Evolutionary conservation across 23 tunicate species (phyloP), one percentile per base, ranked within the genome.

Genomic region (Trididemnum clinides): DNA sequence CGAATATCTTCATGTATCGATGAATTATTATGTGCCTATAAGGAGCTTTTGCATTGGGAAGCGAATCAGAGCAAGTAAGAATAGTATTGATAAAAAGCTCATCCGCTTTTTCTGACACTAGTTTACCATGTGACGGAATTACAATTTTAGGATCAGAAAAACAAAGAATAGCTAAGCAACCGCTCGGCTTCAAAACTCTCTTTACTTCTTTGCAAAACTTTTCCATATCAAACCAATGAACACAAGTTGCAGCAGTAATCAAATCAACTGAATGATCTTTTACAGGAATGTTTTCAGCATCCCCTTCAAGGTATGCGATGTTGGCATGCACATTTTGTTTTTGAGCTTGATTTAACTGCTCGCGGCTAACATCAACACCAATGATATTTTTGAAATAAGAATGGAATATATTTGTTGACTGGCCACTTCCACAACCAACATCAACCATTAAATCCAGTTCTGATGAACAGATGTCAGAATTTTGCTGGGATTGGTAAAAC

Each of bases 351-450:
- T 79, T 58, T 10, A 86, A 54, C 29, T 86, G 90, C 39, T 58
- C 80, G 19, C 26, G 33, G 32, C 90, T 86, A 22, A 50, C 35
- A 44, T 86, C 90, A 21, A 86, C 15, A 7, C 84, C 90, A 5
- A 50, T 34, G 22, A 62, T 59, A 0, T 63, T 58, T 23, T 86
- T 35, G 35, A 86, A 59, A 33, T 78, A 58, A 18, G 86, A 12
- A n/a, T 57, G 69, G 76, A 51, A 86, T 19, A 62, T 59, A 15
- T 33, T 28, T 5, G 77, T 86, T 10, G 86, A 34, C 34, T 86
- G 90, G 12, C 90, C 90, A 33, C 76, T 86, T 0, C 90, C 90
- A 62, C 90, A 86, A 10, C 90, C 90, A 25, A 86, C 85, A 79
- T 86, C 90, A 18, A 86, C 58, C 85, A 86, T 30, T 28, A 80